Evolutionary conservation across 2,113 vertebrate species (phyloP), one percentile per base, ranked within the genome.

Genomic region (Periophthalmus modestus): DNA sequence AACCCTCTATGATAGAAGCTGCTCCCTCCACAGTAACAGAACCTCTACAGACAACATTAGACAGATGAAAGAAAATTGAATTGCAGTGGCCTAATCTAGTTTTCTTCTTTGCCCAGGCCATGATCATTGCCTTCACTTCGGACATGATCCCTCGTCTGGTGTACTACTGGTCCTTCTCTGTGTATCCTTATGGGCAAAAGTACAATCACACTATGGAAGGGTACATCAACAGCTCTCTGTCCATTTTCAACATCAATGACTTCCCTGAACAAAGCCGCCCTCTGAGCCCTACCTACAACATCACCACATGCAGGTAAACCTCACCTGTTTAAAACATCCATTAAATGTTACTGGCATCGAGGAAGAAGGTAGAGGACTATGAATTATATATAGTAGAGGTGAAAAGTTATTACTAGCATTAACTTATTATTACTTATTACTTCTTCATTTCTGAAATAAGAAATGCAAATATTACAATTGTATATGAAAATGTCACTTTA

Each of bases 121-220:
- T 97, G 95, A 97, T 98, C 73, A 96, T 97, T 66, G 96, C 97
- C 61, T 98, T 98, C 76, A 97, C 95, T 0, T 98, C 96, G 3
- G 97, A 98, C 83, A 98, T 98, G 96, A 97, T 98, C 76, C 97
- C 96, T 57, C 95, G 96, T 0, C 78, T 98, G 82, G 97, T 98
- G 50, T 98, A 98, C 89, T 98, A 97, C 87, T 98, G 96, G 97
- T 95, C 97, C 47, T 96, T 98, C 89, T 98, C 96, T 0, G 83
- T 97, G 43, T 93, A 92, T 62, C 95, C 96, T 1, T 96, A 97
- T 0, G 93, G 93, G n/a, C 72, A 88, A 14, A 81, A 94, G 21
- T 7, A 6, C 6, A 61, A 58, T 15, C 50, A 93, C 84, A 97
- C 95, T 43, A 98, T 98, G 97, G 28, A 92, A 46, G 97, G 97